Evolutionary conservation across 2,113 vertebrate species (phyloP).

Genomic region (Cololabis saira): DNA sequence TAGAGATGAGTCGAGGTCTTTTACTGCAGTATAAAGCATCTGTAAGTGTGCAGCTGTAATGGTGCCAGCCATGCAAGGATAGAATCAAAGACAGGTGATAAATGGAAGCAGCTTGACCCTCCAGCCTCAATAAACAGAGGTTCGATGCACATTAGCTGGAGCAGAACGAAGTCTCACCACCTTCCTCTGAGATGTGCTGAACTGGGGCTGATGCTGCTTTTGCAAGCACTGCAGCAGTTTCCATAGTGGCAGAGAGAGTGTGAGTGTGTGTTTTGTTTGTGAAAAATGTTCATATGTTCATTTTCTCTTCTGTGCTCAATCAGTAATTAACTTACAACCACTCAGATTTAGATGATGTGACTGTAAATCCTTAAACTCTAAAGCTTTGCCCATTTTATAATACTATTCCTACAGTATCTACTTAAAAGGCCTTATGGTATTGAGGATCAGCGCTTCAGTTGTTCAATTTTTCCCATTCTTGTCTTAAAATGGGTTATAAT

Average conservation of each 20-base stretch:
- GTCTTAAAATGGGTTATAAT: too few relatives aligned
- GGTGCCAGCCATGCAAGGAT: constrained; percentile 8
- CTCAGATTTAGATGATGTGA: background rate
- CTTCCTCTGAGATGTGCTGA: constrained; percentile 36
- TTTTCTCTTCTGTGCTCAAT: background rate
- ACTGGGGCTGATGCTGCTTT: constrained; percentile 33
- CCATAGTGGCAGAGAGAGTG: background rate
- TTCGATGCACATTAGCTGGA: constrained; percentile 58
- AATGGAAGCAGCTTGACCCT: constrained; percentile 30
- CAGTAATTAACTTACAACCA: background rate
- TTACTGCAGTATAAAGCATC: constrained; percentile 7
- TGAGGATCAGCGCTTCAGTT: too few relatives aligned
- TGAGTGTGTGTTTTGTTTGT: background rate
- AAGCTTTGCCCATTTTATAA: too few relatives aligned
- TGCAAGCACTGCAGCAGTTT: constrained; percentile 21
- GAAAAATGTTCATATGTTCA: background rate
- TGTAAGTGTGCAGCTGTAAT: constrained; percentile 19
- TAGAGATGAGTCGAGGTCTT: constrained; percentile 26
- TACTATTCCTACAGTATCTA: too few relatives aligned
- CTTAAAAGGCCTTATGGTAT: too few relatives aligned
- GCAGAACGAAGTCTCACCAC: constrained; percentile 51
- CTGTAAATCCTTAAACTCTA: too few relatives aligned
- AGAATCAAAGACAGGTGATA: constrained; percentile 42
- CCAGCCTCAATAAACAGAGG: constrained; percentile 35
- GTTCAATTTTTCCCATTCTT: too few relatives aligned